Conservation (phyloP, 2,888 invertebrate genomes). For the Physocephala rufipes region DNA sequence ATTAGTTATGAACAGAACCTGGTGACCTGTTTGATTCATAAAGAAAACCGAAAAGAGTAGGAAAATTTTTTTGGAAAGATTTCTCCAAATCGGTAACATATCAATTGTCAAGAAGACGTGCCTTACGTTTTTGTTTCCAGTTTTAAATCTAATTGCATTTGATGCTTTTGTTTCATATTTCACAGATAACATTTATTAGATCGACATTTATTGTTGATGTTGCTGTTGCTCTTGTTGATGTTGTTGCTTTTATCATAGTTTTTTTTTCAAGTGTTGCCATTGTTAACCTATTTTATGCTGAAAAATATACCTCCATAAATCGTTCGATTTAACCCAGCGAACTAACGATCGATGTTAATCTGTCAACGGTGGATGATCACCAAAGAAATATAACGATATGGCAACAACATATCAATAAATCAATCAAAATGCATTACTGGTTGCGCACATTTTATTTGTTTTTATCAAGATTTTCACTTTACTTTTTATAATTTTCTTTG, state of each 20-base stretch:
- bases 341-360: constrained; percentile 4
- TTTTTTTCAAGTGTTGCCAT: constrained; percentile 13
- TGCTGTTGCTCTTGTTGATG: constrained; percentile 4
- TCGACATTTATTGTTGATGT: not conserved
- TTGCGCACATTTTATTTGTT: constrained; percentile 6
- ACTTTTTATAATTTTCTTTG: not conserved
- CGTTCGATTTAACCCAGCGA: not conserved
- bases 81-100: constrained; percentile 4
- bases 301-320: constrained; percentile 26
- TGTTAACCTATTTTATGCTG: constrained; percentile 39
- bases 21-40: not conserved
- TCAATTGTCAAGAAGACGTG: constrained; percentile 2
- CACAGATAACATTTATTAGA: not conserved
- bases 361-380: not conserved
- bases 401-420: constrained; percentile 31
- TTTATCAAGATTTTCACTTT: constrained; percentile 1
- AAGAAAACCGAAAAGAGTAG: not conserved
- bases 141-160: constrained; percentile 30
- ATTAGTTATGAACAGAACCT: not conserved
- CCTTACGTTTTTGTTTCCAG: not conserved
- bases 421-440: constrained; percentile 40
- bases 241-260: not conserved
- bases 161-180: constrained; percentile 14
- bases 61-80: not conserved
- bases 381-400: not conserved